Evolutionary conservation across 1,140 invertebrate species (phyloP), one percentile per base, ranked within the genome.

Genomic region (Pissodes strobi): DNA sequence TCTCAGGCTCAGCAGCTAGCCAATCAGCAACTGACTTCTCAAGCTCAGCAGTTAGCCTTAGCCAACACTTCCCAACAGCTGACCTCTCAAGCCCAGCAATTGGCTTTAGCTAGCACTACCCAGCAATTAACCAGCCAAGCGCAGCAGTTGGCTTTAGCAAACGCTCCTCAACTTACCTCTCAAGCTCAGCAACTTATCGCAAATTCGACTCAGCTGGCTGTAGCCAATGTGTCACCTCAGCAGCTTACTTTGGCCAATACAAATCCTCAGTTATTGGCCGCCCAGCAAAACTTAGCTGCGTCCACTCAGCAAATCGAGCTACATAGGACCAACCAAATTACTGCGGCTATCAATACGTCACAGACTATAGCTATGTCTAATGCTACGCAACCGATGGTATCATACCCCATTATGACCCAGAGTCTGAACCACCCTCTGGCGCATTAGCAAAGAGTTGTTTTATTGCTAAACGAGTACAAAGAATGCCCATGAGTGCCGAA

Each of bases 351-450:
- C 30, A 78, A 74, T 64, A 79, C 78, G 6, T 79, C 78, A 25
- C 78, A 79, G 71, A 76, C 82, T 18, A 76, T 84, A 0, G 81
- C 82, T 0, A 82, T 84, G 77, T 84, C 82, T 2, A 83, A 81
- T 62, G 76, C 82, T 4, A 81, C 81, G 0, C 84, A 84, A 15
- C 82, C 86, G 1, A 81, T 89, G 49, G 86, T 89, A 30, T 89
- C 88, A 9, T 89, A 89, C 75, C 88, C 88, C 10, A 88, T 89
- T 46, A 86, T 89, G 82, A 87, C 86, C 19, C 86, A 88, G 58
- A 77, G 73, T 58, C 71, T 76, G 13, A 74, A 68, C 46, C 75
- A 76, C 62, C 69, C 74, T 2, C 15, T 69, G 41, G 61, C 68
- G 43, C 68, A 69, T 65, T 69, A 66, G 53, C 63, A 60, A 38